Conservation (phyloP, 1,140 invertebrate genomes). For the Heliconius hewitsoni region DNA sequence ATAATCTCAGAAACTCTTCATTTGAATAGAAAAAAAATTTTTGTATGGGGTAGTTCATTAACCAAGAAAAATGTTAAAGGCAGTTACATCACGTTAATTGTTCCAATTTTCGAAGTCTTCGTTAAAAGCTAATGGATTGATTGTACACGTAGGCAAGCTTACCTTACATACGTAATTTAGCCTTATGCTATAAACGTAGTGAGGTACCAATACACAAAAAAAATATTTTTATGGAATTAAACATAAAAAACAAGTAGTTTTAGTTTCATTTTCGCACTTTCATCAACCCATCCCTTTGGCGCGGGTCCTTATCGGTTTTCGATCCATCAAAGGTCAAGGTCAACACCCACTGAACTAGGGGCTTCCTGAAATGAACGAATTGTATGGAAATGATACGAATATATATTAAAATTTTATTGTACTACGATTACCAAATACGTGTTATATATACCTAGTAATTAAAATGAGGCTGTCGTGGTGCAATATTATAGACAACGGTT, state of each 20-base stretch:
- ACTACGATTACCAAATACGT: not conserved
- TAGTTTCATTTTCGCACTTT: slow-evolving; percentile 14
- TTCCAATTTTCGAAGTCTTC: too few relatives aligned
- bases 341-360: slow-evolving; percentile 21
- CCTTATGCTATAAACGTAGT: not conserved
- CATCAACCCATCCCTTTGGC: slow-evolving; percentile 18
- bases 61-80: too few relatives aligned
- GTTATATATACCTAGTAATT: too few relatives aligned
- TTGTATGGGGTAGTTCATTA: too few relatives aligned
- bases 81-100: too few relatives aligned
- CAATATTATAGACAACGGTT: too few relatives aligned
- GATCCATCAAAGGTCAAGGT: slow-evolving; percentile 38
- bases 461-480: too few relatives aligned
- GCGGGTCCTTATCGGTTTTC: slow-evolving; percentile 35
- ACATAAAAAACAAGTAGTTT: slow-evolving; percentile 13
- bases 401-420: too few relatives aligned
- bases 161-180: not conserved
- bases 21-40: too few relatives aligned
- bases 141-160: not conserved
- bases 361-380: not conserved
- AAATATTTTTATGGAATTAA: not conserved
- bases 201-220: not conserved
- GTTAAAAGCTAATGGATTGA: too few relatives aligned
- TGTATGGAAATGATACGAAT: not conserved
- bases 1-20: too few relatives aligned